Evolutionary conservation across 2,113 vertebrate species (phyloP).

Genomic region (Xiphias gladius): DNA sequence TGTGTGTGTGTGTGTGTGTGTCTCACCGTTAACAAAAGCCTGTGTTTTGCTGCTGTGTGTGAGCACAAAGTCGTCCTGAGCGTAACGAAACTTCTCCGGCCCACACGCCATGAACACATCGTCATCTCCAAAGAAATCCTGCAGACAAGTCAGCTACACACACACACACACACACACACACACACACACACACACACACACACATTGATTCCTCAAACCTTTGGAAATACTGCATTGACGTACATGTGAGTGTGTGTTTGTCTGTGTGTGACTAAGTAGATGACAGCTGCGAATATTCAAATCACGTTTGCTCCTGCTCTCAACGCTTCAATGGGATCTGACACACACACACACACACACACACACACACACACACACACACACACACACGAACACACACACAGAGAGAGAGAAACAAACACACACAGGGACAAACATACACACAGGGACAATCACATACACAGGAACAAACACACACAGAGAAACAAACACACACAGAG

Average conservation of each 20-base stretch:
- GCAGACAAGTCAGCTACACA: constrained; percentile 92
- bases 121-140: constrained; percentile 98
- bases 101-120: constrained; percentile 98
- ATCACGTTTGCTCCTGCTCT: constrained; percentile 30
- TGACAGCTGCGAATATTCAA: constrained; percentile 42
- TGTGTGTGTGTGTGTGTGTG: constrained; percentile 14
- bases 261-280: background rate
- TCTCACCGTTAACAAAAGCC: constrained; percentile 79
- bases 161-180: constrained; percentile 45
- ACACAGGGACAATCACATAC: too few relatives aligned
- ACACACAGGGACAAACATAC: constrained; percentile 9
- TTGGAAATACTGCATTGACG: background rate
- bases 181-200: too few relatives aligned
- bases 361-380: background rate
- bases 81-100: constrained; percentile 96
- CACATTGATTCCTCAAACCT: constrained; percentile 23
- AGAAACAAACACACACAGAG: too few relatives aligned
- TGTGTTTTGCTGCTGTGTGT: constrained; percentile 83
- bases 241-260: background rate
- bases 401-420: too few relatives aligned
- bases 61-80: constrained; percentile 97
- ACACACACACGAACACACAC: too few relatives aligned
- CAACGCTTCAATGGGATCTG: background rate
- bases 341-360: constrained; percentile 22
- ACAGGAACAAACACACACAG: too few relatives aligned